A percentile compares a stretch with the other conserved stretches of the same genome.
Evolutionary conservation across 53 echinoderm and acorn worm species (phyloP).

Genomic region (Apostichopus leukothele): DNA sequence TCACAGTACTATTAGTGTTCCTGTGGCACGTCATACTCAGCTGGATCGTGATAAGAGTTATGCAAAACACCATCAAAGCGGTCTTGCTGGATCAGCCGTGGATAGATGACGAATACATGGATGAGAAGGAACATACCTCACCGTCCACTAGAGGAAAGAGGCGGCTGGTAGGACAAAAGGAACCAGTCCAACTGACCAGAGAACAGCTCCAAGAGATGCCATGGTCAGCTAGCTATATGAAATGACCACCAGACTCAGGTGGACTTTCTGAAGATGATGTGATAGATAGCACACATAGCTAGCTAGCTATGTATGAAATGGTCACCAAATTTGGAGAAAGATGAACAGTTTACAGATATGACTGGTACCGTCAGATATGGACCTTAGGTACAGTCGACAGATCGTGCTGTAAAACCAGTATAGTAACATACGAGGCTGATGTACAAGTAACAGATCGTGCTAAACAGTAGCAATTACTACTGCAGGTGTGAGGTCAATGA

Average conservation of each 20-base stretch:
- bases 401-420: no score
- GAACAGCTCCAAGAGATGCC: conserved; percentile 31
- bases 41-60: conserved; percentile 71
- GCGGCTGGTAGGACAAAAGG: conserved; percentile 27
- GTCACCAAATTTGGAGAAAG: no score
- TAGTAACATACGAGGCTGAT: no score
- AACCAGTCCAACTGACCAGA: conserved; percentile 41
- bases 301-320: no score
- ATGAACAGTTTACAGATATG: no score
- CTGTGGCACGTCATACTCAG: conserved; percentile 74
- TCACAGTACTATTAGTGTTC: conserved; percentile 75
- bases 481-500: no score
- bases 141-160: conserved; percentile 3
- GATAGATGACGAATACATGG: conserved; percentile 59
- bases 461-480: no score
- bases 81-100: conserved; percentile 62
- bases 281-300: no score
- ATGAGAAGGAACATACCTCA: conserved; percentile 11
- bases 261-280: no score
- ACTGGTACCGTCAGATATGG: no score
- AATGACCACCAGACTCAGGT: not conserved
- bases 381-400: no score
- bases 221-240: conserved; percentile 38
- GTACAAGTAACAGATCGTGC: no score
- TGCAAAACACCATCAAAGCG: conserved; percentile 75